Base-by-base conservation (phyloP, 2,797 vertebrate species). In the Coilia nasus region DNA sequence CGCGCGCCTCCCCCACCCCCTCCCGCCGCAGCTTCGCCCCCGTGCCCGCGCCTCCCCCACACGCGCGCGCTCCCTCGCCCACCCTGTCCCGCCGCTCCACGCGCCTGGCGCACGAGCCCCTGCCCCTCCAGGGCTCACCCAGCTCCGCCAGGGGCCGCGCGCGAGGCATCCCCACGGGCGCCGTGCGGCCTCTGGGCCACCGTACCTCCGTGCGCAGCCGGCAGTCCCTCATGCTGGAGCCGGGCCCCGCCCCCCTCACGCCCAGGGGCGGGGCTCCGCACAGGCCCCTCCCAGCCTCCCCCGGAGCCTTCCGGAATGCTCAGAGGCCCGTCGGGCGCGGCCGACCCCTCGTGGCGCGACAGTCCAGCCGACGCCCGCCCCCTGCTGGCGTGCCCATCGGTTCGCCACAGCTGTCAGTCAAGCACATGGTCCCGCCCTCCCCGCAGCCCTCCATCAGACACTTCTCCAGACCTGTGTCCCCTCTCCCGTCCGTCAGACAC, bases 11-110 rank as follows among this genome's bases (percentile, higher is more conserved):
- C 14, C 92, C 90, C 6, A 83, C 94, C 25, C 91, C 81, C 46
- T 95, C 94, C 82, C 89, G 6, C 62, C 91, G 89, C 60, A 94
- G 94, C 91, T 88, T 93, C 46, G 92, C 94, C 14, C 91, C 91
- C 85, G 60, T 88, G 60, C 90, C 88, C 7, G 91, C 94, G 10
- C 92, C 92, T 83, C 21, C 84, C 50, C 92, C 89, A n/a, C 91
- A 60, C n/a, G 89, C 11, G 12, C 64, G 84, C 9, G 90, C 91
- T 31, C 81, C 87, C 15, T 90, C 95, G 67, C 95, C 95, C 0
- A 93, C 93, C 9, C 93, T 95, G 3, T 96, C 95, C 80, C 95
- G 94, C 41, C 93, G 93, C 21, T 96, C 95, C 59, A 95, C 94
- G 41, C 92, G 91, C 9, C 83, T 94, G 5, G 86, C 94, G 28